Conservation (phyloP, 2,888 invertebrate genomes). For the Campoplex capitator region DNA sequence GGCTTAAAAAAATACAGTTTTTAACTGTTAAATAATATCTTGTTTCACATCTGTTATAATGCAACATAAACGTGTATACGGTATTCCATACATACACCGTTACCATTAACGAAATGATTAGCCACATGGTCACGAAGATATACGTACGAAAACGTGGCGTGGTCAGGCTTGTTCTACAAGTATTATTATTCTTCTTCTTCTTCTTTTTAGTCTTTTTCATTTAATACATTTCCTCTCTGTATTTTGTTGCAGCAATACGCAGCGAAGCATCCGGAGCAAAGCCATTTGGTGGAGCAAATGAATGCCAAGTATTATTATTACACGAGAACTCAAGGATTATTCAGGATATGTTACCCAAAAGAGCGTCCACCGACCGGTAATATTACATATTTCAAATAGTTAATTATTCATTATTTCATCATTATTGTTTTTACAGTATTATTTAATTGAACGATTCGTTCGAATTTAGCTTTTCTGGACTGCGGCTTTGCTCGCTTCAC, state of each 20-base stretch:
- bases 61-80: not conserved
- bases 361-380: conserved; percentile 93
- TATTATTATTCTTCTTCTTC: conserved; percentile 8
- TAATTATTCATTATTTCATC: not conserved
- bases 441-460: too few relatives aligned
- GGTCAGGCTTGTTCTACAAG: conserved; percentile 17
- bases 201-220: not conserved
- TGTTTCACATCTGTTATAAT: not conserved
- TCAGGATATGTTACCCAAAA: conserved; percentile 97
- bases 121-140: conserved; percentile 27
- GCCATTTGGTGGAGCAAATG: conserved; percentile 90
- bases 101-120: conserved; percentile 41
- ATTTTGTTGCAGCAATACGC: conserved; percentile 88
- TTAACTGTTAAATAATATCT: conserved; percentile 1
- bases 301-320: conserved; percentile 95
- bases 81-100: not conserved
- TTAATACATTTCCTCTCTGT: conserved; percentile 50
- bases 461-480: too few relatives aligned
- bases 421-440: not conserved
- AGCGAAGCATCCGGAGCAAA: conserved; percentile 90
- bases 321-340: conserved; percentile 96
- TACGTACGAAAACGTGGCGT: conserved; percentile 53
- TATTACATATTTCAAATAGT: not conserved
- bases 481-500: too few relatives aligned
- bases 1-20: not conserved